These are phyloP conservation scores for Lagenorhynchus albirostris DNA, from an alignment of 2,113 vertebrate species.

Conservation along the genomic window DNA sequence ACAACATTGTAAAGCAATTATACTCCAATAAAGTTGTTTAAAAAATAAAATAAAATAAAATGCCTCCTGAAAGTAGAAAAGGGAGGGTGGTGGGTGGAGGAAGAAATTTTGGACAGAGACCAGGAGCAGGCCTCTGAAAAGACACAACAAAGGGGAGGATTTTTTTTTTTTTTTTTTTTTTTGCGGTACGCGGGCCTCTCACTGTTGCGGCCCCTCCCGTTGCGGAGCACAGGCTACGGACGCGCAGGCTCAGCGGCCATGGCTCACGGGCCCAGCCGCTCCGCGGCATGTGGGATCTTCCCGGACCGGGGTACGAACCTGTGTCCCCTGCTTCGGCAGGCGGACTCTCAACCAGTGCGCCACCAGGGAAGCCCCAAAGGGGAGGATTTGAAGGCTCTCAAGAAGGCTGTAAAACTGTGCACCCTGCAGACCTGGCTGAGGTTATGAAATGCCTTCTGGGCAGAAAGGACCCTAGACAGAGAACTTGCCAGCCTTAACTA, in stretches of 20 bases:
- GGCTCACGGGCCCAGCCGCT: no score
- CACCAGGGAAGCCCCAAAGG: slow-evolving; percentile 6
- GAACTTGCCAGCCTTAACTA: neutral
- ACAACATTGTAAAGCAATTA: no score
- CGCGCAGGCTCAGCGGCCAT: no score
- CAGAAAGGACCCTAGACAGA: neutral
- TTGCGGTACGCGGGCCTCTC: no score
- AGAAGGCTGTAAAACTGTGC: slow-evolving; percentile 57
- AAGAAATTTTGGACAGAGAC: neutral
- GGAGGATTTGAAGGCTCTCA: slow-evolving; percentile 42
- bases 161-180: neutral
- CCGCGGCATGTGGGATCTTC: no score
- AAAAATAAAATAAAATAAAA: slow-evolving; percentile 67
- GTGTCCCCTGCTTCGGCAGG: no score
- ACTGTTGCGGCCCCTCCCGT: no score
- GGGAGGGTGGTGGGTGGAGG: neutral
- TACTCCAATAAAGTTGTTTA: no score
- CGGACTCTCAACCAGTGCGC: no score
- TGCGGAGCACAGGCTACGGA: no score
- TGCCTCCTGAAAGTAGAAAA: neutral
- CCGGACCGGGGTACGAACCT: no score
- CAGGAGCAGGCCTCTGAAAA: slow-evolving; percentile 37
- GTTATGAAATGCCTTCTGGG: no score
- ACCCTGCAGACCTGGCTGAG: neutral
- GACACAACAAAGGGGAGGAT: slow-evolving; percentile 56